A percentile compares a stretch with the other conserved stretches of the same genome.
Evolutionary conservation across 2,888 invertebrate genomes (phyloP).

Genomic region (Drosophila pullipes): DNA sequence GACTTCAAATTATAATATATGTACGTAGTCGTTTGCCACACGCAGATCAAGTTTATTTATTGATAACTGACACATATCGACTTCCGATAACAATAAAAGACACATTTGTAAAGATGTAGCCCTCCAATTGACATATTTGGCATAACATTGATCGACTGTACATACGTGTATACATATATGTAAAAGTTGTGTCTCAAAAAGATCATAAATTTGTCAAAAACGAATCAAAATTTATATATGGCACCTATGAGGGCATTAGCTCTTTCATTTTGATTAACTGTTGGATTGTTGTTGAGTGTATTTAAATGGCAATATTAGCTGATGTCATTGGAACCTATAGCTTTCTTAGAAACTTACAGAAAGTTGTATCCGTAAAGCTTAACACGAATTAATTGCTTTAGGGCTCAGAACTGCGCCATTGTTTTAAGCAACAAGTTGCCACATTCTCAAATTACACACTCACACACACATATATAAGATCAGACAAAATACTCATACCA

Average conservation of each 20-base stretch:
- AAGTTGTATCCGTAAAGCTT: conserved; percentile 5
- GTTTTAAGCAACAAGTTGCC: conserved; percentile 27
- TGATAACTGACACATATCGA: not conserved
- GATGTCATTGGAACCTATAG: not conserved
- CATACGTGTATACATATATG: not conserved
- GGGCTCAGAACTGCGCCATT: not conserved
- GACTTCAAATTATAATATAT: not conserved
- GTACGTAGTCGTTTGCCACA: not conserved
- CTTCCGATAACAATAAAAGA: not conserved
- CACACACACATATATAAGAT: not conserved
- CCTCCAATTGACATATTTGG: not conserved
- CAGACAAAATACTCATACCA: not conserved
- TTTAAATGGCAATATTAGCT: not conserved
- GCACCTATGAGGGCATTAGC: not conserved
- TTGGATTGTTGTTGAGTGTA: not conserved
- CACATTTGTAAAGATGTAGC: not conserved
- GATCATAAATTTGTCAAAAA: not conserved
- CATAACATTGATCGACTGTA: not conserved
- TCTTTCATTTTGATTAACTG: not conserved
- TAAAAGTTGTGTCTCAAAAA: not conserved
- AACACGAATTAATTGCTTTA: conserved; percentile 17
- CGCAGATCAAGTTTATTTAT: not conserved
- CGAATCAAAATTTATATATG: not conserved
- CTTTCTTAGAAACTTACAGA: not conserved
- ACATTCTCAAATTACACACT: conserved; percentile 13